phyloP scores from a whole-genome alignment of 2,113 vertebrate species.

The Lichenostomus cassidix region DNA sequence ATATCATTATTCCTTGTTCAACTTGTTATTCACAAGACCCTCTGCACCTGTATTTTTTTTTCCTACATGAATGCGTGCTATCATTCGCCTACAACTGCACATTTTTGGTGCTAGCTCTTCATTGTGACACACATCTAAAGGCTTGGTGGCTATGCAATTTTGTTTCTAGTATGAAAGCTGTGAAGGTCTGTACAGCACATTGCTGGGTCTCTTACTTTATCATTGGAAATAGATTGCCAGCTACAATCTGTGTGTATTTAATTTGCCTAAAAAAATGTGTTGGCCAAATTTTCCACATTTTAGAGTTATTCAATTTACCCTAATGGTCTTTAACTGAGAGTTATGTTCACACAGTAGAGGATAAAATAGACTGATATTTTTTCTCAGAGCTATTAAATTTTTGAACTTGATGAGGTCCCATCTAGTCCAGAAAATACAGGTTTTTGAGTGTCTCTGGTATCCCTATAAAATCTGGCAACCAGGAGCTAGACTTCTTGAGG shows the following conservation, averaged over 20 bases:
- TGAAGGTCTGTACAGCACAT: not conserved
- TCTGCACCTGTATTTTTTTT: not conserved
- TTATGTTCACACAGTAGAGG: conserved; percentile 64
- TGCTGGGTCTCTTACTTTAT: not conserved
- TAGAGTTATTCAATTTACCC: conserved; percentile 71
- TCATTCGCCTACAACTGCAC: not conserved
- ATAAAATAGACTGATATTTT: conserved; percentile 55
- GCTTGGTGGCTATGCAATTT: not conserved
- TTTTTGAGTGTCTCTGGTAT: not conserved
- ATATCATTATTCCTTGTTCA: not conserved
- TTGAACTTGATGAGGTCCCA: conserved; percentile 21
- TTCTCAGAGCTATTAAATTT: conserved; percentile 56
- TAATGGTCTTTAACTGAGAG: conserved; percentile 75
- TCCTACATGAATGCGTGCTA: accelerated
- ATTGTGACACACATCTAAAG: not conserved
- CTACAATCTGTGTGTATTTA: conserved; percentile 24
- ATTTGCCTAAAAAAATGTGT: conserved; percentile 58
- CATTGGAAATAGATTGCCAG: conserved; percentile 29
- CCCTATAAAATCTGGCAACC: not conserved
- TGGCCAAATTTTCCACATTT: conserved; percentile 64
- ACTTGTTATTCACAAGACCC: not conserved
- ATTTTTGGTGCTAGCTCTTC: not conserved
- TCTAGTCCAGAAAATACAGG: not conserved
- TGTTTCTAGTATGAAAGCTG: not conserved
- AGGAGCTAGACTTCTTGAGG: not conserved